Conservation (phyloP, 2,888 invertebrate genomes). For the Eucera pruinosa region DNA sequence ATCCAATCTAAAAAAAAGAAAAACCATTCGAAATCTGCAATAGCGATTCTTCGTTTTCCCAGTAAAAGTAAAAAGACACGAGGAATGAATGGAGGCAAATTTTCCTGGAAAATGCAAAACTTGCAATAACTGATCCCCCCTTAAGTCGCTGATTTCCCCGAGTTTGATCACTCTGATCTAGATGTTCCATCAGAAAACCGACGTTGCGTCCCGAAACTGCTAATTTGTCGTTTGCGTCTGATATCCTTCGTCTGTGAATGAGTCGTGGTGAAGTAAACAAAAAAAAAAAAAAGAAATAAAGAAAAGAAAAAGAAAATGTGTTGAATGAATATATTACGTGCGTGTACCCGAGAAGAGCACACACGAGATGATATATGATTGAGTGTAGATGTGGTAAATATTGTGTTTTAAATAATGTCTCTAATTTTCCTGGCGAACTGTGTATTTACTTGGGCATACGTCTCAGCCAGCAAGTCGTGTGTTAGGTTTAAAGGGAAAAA, state of each 20-base stretch:
- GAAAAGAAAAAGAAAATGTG: too few relatives aligned
- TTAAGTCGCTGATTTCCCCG: constrained; percentile 11
- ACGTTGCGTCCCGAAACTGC: constrained; percentile 34
- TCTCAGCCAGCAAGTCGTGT: constrained; percentile 80
- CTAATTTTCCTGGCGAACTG: constrained; percentile 68
- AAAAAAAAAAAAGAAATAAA: too few relatives aligned
- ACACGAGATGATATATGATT: constrained; percentile 66
- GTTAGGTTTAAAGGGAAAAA: too few relatives aligned
- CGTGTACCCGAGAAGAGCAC: constrained; percentile 73
- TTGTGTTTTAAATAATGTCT: constrained; percentile 56
- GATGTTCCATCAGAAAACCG: constrained; percentile 13
- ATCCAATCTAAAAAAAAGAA: too few relatives aligned
- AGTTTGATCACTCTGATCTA: constrained; percentile 41
- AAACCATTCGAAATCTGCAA: too few relatives aligned
- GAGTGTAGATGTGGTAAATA: constrained; percentile 58
- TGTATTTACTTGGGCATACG: constrained; percentile 76
- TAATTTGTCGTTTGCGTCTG: constrained; percentile 44
- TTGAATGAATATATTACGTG: constrained; percentile 60
- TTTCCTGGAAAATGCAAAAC: too few relatives aligned
- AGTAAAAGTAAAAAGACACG: too few relatives aligned
- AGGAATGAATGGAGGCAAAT: too few relatives aligned
- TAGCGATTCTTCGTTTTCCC: constrained; percentile 11
- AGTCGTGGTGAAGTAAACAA: constrained; percentile 25
- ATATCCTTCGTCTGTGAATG: constrained; percentile 42
- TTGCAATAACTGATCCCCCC: constrained; percentile 8